These are phyloP conservation scores for Sarcophilus harrisii DNA, from an alignment of 2,797 vertebrate genomes.

Conservation along the genomic window DNA sequence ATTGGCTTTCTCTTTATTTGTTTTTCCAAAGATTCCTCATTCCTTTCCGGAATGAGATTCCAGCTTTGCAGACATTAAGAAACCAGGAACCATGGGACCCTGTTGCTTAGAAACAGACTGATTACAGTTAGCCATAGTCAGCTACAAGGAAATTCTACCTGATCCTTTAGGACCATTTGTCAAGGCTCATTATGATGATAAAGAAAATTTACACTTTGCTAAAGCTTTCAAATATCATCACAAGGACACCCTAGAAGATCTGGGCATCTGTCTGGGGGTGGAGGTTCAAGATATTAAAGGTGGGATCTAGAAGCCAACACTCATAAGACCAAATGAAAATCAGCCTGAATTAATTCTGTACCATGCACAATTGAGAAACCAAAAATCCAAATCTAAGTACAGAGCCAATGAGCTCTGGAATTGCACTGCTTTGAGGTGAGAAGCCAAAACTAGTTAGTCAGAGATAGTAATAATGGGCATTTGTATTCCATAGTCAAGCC, in stretches of 20 bases:
- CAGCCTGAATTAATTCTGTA: conserved; percentile 64
- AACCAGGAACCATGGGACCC: conserved; percentile 76
- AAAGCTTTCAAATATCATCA: conserved; percentile 69
- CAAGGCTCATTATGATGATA: conserved; percentile 78
- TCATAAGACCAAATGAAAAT: conserved; percentile 65
- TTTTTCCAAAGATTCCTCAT: conserved; percentile 70
- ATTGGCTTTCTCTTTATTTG: conserved; percentile 51
- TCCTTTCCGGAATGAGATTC: conserved; percentile 69
- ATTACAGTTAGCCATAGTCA: conserved; percentile 76
- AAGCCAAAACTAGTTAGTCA: conserved; percentile 66
- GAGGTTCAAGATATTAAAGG: conserved; percentile 55
- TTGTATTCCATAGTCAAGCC: conserved; percentile 79
- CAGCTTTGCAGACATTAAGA: conserved; percentile 75
- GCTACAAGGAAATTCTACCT: conserved; percentile 78
- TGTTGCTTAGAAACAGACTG: conserved; percentile 81
- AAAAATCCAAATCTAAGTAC: conserved; percentile 62
- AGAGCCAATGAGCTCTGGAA: conserved; percentile 64
- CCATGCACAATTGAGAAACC: conserved; percentile 47
- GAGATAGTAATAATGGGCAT: conserved; percentile 80
- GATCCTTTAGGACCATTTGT: conserved; percentile 81
- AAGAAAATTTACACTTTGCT: conserved; percentile 72
- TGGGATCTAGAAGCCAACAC: conserved; percentile 46
- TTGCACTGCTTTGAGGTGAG: conserved; percentile 72
- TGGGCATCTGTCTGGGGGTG: conserved; percentile 59
- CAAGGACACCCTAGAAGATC: conserved; percentile 62